These are phyloP conservation scores for Neoaliturus tenellus DNA, from an alignment of 2,888 invertebrate genomes.

Conservation along the genomic window DNA sequence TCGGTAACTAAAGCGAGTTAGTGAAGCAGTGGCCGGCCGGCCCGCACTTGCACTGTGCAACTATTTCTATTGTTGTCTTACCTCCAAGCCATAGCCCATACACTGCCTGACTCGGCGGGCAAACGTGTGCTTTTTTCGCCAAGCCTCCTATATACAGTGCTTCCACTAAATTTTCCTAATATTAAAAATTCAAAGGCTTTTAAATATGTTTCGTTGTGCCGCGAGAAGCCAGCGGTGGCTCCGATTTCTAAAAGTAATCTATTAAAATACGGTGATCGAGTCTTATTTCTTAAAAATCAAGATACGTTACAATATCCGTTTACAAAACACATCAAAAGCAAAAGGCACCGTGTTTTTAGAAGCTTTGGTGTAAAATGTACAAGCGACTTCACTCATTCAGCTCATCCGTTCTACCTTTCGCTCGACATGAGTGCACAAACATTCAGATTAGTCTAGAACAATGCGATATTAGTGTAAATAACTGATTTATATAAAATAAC, in stretches of 20 bases:
- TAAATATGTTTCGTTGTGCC: conserved; percentile 48
- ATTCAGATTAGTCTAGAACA: conserved; percentile 19
- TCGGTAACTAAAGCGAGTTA: not conserved
- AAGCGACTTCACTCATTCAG: conserved; percentile 18
- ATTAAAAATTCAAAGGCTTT: conserved; percentile 47
- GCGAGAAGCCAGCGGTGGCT: conserved; percentile 34
- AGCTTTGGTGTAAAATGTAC: conserved; percentile 60
- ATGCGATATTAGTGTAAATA: conserved; percentile 29
- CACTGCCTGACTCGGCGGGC: not conserved
- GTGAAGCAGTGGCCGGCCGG: not conserved
- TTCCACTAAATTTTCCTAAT: conserved; percentile 30
- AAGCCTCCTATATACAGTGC: conserved; percentile 24
- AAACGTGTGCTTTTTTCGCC: not conserved
- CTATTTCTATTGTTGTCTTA: not conserved
- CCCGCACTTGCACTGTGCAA: not conserved
- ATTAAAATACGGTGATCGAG: conserved; percentile 11
- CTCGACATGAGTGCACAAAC: not conserved
- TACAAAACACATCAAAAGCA: conserved; percentile 53
- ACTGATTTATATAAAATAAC: conserved; percentile 16
- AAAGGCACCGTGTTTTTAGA: conserved; percentile 63
- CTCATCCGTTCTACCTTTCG: no score
- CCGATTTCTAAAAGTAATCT: conserved; percentile 18
- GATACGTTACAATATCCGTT: conserved; percentile 14
- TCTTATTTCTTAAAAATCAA: conserved; percentile 7
- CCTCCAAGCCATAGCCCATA: not conserved